These are phyloP conservation scores for Heteromyza rotundicornis DNA, from an alignment of 2,888 invertebrate genomes.

Conservation along the genomic window DNA sequence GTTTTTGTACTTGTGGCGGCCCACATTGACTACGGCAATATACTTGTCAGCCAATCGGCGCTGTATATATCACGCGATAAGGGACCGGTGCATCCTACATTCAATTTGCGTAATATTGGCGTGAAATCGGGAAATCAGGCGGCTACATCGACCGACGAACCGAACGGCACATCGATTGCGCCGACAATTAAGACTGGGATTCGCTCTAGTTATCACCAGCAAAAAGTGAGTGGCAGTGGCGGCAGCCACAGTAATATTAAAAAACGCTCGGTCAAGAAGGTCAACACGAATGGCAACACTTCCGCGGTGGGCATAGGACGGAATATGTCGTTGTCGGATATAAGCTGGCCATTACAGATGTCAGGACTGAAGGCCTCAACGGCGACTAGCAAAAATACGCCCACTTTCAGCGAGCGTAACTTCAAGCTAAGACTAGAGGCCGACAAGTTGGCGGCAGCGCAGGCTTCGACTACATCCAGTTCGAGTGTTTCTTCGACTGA, in stretches of 20 bases:
- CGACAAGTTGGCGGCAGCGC: not conserved
- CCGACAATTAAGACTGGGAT: conserved; percentile 12
- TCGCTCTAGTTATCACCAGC: not conserved
- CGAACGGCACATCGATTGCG: conserved; percentile 21
- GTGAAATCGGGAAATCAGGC: conserved; percentile 17
- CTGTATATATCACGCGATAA: conserved; percentile 64
- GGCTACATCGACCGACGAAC: conserved; percentile 28
- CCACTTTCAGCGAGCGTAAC: conserved; percentile 18
- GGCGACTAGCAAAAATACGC: not conserved
- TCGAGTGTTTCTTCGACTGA: conserved; percentile 26
- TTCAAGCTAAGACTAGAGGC: conserved; percentile 17
- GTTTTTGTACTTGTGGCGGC: conserved; percentile 72
- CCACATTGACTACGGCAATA: conserved; percentile 75
- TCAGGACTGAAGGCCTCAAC: not conserved
- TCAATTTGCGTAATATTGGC: conserved; percentile 66
- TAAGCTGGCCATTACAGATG: not conserved
- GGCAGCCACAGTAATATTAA: conserved; percentile 37
- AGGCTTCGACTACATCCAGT: not conserved
- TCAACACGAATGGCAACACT: not conserved
- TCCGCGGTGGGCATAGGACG: not conserved
- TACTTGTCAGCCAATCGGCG: conserved; percentile 64
- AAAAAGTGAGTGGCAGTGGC: conserved; percentile 15
- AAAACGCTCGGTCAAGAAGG: conserved; percentile 27
- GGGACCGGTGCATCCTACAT: conserved; percentile 67
- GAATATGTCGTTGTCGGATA: not conserved